phyloP scores from a whole-genome alignment of 1,140 invertebrate genomes.

The Cydia splendana region DNA sequence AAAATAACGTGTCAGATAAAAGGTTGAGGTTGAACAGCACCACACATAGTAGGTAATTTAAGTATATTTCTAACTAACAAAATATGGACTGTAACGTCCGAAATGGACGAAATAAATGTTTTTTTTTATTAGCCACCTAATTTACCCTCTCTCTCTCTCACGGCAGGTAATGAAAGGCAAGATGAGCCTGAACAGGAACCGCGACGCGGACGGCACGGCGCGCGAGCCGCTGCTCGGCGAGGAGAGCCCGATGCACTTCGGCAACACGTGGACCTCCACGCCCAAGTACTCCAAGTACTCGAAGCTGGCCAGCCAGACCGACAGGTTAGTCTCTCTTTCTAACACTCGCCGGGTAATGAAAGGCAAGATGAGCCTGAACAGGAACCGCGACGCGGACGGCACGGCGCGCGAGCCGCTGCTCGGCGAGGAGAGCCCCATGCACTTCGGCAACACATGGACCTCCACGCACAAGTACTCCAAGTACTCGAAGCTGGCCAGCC shows the following conservation, averaged over 20 bases:
- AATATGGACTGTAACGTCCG: no score
- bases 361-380: no score
- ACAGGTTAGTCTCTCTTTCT: constrained; percentile 57
- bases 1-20: no score
- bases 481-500: constrained; percentile 94
- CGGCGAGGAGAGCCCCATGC: constrained; percentile 69
- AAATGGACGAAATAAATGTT: no score
- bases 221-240: constrained; percentile 84
- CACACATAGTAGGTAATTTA: no score
- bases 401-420: constrained; percentile 87
- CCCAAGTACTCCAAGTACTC: constrained; percentile 86
- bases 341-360: no score
- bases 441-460: constrained; percentile 79
- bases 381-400: constrained; percentile 83
- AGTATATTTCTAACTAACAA: no score
- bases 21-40: no score
- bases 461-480: constrained; percentile 82
- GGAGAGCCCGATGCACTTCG: constrained; percentile 62
- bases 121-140: no score
- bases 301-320: constrained; percentile 92
- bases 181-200: constrained; percentile 90
- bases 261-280: constrained; percentile 82
- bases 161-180: constrained; percentile 95
- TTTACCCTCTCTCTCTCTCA: constrained; percentile 1
- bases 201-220: constrained; percentile 88